phyloP scores from a whole-genome alignment of 1,140 invertebrate genomes.

The Tetramorium simillimum region DNA sequence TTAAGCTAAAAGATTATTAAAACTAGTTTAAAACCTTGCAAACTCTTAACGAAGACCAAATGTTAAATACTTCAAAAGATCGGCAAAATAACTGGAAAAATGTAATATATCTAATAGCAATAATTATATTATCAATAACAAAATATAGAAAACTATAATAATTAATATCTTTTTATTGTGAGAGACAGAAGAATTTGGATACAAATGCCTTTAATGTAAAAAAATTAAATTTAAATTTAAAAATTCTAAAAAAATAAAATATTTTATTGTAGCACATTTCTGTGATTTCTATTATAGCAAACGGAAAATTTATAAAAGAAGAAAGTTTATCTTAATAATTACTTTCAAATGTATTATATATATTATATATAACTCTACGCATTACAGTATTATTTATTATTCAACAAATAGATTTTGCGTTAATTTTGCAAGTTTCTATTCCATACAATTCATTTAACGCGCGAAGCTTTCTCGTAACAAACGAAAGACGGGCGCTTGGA shows the following conservation, averaged over 20 bases:
- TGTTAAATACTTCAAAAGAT: neutral
- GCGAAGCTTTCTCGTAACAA: constrained; percentile 33
- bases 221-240: neutral
- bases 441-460: neutral
- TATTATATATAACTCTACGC: neutral
- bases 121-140: neutral
- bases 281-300: neutral
- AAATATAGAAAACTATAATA: neutral
- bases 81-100: neutral
- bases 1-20: neutral
- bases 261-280: neutral
- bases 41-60: neutral
- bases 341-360: neutral
- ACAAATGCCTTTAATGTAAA: neutral
- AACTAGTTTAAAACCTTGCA: neutral
- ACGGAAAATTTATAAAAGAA: neutral
- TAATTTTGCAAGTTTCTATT: constrained; percentile 16
- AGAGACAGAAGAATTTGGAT: neutral
- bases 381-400: neutral
- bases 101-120: neutral
- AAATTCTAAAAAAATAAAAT: neutral
- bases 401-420: neutral
- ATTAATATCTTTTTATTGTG: neutral
- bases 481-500: constrained; percentile 41
- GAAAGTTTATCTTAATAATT: neutral